phyloP scores from a whole-genome alignment of 2,888 invertebrate species.

The Drosophila demipolita region DNA sequence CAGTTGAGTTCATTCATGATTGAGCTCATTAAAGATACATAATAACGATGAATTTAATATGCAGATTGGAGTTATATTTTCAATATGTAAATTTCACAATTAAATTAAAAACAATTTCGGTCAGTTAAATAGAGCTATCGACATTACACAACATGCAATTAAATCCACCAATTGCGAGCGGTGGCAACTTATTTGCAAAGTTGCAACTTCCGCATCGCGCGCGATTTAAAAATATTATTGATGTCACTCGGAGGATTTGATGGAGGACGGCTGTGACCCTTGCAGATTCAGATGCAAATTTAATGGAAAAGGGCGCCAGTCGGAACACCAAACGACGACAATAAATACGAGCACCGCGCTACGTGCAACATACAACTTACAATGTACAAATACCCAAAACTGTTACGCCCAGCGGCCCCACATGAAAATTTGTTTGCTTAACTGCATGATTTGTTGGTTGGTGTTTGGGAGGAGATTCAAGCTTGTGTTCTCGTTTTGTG shows the following conservation, averaged over 20 bases:
- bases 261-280: not conserved
- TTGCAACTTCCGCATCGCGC: conserved; percentile 24
- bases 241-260: not conserved
- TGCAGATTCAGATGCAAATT: conserved; percentile 37
- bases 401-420: conserved; percentile 17
- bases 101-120: conserved; percentile 32
- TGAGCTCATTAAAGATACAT: conserved; percentile 25
- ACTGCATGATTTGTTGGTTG: conserved; percentile 53
- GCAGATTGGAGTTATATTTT: conserved; percentile 11
- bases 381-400: conserved; percentile 7
- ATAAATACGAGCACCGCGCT: conserved; percentile 16
- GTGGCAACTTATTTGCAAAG: conserved; percentile 35
- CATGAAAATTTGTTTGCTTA: conserved; percentile 41
- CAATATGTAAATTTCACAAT: conserved; percentile 27
- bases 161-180: conserved; percentile 29
- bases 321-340: conserved; percentile 33
- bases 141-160: conserved; percentile 28
- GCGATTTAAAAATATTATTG: conserved; percentile 23
- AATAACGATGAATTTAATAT: not conserved
- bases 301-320: conserved; percentile 53
- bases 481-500: not conserved
- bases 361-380: conserved; percentile 8
- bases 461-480: not conserved
- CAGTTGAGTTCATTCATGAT: not conserved
- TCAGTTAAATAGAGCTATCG: not conserved